Conservation (phyloP, 2,113 vertebrate species). For the Phainopepla nitens region DNA sequence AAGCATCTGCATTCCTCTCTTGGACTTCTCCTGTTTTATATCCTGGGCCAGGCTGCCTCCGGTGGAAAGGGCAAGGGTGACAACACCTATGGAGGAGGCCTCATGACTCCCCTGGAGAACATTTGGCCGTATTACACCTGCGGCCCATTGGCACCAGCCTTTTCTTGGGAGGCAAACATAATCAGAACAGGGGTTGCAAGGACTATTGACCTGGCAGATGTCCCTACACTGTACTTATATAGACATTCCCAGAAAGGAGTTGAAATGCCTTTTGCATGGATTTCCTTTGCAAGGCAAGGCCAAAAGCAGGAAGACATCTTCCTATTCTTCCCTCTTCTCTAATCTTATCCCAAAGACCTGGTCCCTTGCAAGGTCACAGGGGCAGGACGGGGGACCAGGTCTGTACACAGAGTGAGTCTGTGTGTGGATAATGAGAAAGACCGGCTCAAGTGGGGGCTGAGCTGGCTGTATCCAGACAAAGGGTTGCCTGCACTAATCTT, state of each 20-base stretch:
- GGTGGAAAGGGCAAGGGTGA: background rate
- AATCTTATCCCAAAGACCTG: background rate
- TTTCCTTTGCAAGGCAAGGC: background rate
- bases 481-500: background rate
- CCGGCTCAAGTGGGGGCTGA: background rate
- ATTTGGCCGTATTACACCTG: background rate
- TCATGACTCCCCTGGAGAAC: background rate
- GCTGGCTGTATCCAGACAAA: background rate
- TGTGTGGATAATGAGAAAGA: background rate
- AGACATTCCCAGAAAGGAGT: background rate
- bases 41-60: background rate
- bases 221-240: background rate
- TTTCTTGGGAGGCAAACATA: background rate
- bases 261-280: background rate
- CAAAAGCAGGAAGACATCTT: background rate
- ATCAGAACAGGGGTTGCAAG: background rate
- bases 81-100: fast-evolving
- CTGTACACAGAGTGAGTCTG: background rate
- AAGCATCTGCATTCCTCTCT: background rate
- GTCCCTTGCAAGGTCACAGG: background rate
- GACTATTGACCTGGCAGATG: background rate
- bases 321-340: background rate
- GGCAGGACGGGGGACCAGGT: background rate
- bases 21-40: background rate
- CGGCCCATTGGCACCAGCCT: background rate